A percentile compares a stretch with the other conserved stretches of the same genome.
Conservation (phyloP, 2,888 invertebrate genomes). For the Fragum fragum region DNA sequence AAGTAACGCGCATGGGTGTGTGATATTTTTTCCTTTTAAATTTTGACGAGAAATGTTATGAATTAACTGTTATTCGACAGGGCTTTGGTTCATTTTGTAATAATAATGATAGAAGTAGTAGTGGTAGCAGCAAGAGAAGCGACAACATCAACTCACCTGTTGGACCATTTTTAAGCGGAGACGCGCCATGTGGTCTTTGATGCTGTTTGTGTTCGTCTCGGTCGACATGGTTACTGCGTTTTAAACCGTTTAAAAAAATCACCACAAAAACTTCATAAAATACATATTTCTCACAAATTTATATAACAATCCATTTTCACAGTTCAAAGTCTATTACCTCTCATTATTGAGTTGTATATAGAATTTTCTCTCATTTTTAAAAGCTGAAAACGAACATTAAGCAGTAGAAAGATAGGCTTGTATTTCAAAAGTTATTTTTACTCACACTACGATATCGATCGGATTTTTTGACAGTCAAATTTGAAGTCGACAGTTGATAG, state of each 20-base stretch:
- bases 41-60: too few species aligned
- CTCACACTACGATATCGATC: background rate
- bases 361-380: background rate
- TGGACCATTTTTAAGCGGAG: conserved; percentile 77
- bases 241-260: background rate
- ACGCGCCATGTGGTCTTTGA: conserved; percentile 75
- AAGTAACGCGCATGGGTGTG: background rate
- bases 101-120: too few species aligned
- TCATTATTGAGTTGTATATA: too few species aligned
- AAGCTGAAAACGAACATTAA: background rate
- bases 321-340: background rate
- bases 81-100: too few species aligned
- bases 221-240: conserved; percentile 17
- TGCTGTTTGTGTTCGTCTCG: conserved; percentile 74
- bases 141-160: conserved; percentile 67
- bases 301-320: conserved; percentile 5
- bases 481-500: background rate
- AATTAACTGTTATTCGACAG: too few species aligned
- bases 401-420: background rate
- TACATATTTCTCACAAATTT: background rate
- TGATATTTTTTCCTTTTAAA: too few species aligned
- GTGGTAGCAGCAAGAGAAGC: background rate
- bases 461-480: conserved; percentile 2
- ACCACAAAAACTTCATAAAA: background rate
- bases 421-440: background rate